phyloP scores from a whole-genome alignment of 1,140 invertebrate species.

The Melipona quadrifasciata region DNA sequence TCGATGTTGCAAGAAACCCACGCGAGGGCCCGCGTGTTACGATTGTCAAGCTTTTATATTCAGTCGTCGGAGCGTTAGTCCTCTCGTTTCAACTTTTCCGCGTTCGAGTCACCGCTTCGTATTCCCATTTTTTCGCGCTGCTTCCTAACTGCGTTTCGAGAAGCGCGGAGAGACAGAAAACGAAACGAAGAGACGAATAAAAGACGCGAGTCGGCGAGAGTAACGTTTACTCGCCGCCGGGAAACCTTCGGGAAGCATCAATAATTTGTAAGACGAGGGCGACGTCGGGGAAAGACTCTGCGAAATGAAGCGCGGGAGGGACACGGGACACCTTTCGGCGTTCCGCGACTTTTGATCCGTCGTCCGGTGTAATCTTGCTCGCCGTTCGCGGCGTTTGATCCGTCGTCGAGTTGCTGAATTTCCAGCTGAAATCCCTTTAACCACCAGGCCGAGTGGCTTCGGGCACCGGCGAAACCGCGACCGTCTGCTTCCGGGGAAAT shows the following conservation, averaged over 20 bases:
- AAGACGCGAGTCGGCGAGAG: not conserved
- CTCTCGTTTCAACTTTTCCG: not conserved
- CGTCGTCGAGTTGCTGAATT: slow-evolving; percentile 39
- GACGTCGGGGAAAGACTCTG: slow-evolving; percentile 9
- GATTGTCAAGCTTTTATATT: slow-evolving; percentile 62
- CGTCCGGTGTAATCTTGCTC: slow-evolving; percentile 36
- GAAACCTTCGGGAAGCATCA: slow-evolving; percentile 35
- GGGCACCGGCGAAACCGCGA: not conserved
- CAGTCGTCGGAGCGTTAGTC: slow-evolving; percentile 51
- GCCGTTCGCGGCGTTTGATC: slow-evolving; percentile 44
- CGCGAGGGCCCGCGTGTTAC: slow-evolving; percentile 38
- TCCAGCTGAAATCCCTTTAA: slow-evolving; percentile 19
- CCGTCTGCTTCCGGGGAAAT: slow-evolving; percentile 1
- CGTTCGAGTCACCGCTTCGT: too few relatives aligned
- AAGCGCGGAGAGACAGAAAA: not conserved
- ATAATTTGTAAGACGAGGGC: slow-evolving; percentile 39
- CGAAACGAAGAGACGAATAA: not conserved
- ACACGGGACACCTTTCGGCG: slow-evolving; percentile 5
- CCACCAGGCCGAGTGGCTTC: too few relatives aligned
- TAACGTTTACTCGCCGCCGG: not conserved
- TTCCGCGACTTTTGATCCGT: slow-evolving; percentile 18
- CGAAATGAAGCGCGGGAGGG: slow-evolving; percentile 1
- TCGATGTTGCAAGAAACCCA: slow-evolving; percentile 64
- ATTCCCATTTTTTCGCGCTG: too few relatives aligned
- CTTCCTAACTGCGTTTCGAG: too few relatives aligned